Base-by-base conservation (phyloP, 1,140 invertebrate genomes). In the Druon quercuslanigerum region DNA sequence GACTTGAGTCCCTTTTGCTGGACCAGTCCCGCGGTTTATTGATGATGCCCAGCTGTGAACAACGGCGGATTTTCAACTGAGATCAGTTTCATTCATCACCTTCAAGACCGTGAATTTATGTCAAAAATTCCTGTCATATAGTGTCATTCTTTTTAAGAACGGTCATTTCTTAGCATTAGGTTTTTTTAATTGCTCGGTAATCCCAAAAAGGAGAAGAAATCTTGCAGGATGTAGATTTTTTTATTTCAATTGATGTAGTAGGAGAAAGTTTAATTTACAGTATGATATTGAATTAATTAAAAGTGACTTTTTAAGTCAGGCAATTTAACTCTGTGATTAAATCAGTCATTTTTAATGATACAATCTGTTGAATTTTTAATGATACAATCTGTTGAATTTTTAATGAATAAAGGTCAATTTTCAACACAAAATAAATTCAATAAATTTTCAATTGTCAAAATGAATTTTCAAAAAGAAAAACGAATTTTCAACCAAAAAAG, bases 31-130 rank as follows among this genome's bases (percentile, higher is more conserved):
- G 51, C 56, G 78, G 78, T 66, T 77, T 74, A 74, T 85, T 87
- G 83, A 86, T 85, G 84, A 83, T 79, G 73, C 73, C 13, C 74
- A 50, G 17, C 12, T 51, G 33, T 40, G 14, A 51, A 79, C 19
- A 54, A 60, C 25, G 13, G 19, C 57, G 19, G 50, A 50, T 33
- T 77, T 73, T 66, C 60, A 66, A 40, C 16, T 52, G 72, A 73
- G 76, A 54, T 79, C 72, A 17, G 51, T 76, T 80, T 72, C 79
- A 82, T 82, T 66, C 52, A 80, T 82, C 81, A 82, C 76, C 51
- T 60, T 46, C 2, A 46, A 46, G 40, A 46, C 60, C 60, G 14
- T 16, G 25, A 66, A 40, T 40, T 66, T 66, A 33, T 66, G 60
- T 66, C 6, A 46, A 66, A 66, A 66, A 16, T 66, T 66, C n/a